Evolutionary conservation across 2,113 vertebrate genomes (phyloP), one percentile per base, ranked within the genome.

Genomic region (Corydoras maculifer): DNA sequence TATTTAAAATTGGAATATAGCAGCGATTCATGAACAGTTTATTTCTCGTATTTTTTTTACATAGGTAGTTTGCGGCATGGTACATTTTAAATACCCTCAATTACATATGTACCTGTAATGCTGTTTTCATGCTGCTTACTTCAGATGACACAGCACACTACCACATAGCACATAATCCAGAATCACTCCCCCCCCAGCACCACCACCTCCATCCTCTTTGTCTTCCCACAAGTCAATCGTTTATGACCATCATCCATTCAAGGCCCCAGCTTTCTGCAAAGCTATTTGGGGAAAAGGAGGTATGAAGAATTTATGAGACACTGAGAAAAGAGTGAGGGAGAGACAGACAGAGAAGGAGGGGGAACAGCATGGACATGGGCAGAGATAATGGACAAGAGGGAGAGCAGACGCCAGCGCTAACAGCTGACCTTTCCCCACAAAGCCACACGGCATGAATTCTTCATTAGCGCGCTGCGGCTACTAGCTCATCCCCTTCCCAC

Each of bases 401-500:
- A 81, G 53, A 59, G 77, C 60, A 59, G 66, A 68, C 70, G 10
- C 57, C 58, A 29, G 65, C 25, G 62, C 64, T 70, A 74, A 72
- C 74, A 61, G 32, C 68, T 86, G 85, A 88, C 87, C 86, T 89
- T 87, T 87, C 71, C 35, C 61, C 59, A 62, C 30, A 43, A 72
- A 58, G 62, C 68, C 72, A 68, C 68, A 73, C 78, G 58, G 76
- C 80, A 84, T 85, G 78, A 86, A 86, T 83, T 81, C 77, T 82
- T 86, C 82, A 87, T 88, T 82, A 85, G 75, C 69, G 59, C 11
- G 72, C 77, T 68, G 78, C 75, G 72, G 49, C 62, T 62, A 78
- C 79, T 71, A 79, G 77, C 77, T 64, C 76, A 64, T 82, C 79
- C 79, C 81, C 80, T 86, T 81, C 82, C 74, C 75, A 82, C 80